phyloP scores from a whole-genome alignment of 2,888 invertebrate species.

The Eurois occulta region DNA sequence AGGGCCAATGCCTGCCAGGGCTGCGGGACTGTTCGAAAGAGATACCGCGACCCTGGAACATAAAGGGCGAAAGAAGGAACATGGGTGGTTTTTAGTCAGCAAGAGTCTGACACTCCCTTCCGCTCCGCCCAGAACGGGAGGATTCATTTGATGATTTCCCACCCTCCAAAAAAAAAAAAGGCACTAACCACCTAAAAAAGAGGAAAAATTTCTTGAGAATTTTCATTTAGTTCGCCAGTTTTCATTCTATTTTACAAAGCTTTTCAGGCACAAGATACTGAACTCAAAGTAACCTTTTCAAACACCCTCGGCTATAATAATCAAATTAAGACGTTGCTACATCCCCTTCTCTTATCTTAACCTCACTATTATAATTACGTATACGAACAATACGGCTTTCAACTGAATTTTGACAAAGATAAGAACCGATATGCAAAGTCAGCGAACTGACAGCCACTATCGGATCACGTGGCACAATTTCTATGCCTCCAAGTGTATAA shows the following conservation, averaged over 20 bases:
- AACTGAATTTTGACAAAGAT: slow-evolving; percentile 62
- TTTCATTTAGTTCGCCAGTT: no score
- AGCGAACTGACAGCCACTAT: slow-evolving; percentile 57
- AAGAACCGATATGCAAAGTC: slow-evolving; percentile 54
- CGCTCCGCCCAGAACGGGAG: no score
- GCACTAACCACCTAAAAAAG: no score
- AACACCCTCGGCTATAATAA: slow-evolving; percentile 29
- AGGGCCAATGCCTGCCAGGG: no score
- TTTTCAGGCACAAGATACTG: slow-evolving; percentile 12
- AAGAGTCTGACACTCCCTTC: no score
- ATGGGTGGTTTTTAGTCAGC: no score
- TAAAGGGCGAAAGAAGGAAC: no score
- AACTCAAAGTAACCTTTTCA: slow-evolving; percentile 30
- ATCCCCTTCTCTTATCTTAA: slow-evolving; percentile 55
- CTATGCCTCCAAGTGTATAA: slow-evolving; percentile 25
- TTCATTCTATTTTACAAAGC: not conserved
- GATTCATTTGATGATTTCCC: no score
- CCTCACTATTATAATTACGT: slow-evolving; percentile 60
- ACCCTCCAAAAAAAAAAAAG: no score
- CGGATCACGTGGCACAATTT: slow-evolving; percentile 44
- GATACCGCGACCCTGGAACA: no score
- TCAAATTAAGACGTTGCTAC: slow-evolving; percentile 46
- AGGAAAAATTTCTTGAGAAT: no score
- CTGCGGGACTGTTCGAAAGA: no score
- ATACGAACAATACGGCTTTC: slow-evolving; percentile 48